A percentile compares a stretch with the other conserved stretches of the same genome.
Evolutionary conservation across 2,113 vertebrate genomes (phyloP).

Genomic region (Procapra przewalskii): DNA sequence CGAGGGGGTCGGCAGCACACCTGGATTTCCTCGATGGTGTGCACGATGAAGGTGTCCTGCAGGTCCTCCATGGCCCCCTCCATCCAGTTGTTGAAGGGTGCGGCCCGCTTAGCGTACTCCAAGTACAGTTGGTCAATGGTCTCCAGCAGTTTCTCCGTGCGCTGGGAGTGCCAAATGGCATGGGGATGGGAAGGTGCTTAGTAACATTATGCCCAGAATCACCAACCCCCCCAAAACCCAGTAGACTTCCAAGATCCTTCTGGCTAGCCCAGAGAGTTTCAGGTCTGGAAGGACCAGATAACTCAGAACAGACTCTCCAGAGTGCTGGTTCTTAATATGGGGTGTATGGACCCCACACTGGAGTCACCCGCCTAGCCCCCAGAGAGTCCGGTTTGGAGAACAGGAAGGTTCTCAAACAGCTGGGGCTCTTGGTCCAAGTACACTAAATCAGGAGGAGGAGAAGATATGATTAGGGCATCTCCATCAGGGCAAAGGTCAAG

Average conservation of each 20-base stretch:
- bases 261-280: neutral
- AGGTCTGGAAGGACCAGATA: neutral
- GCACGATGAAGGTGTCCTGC: constrained; percentile 98
- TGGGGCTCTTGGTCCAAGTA: neutral
- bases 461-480: neutral
- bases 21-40: constrained; percentile 99
- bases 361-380: neutral
- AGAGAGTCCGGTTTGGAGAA: neutral
- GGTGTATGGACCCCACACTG: neutral
- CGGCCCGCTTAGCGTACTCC: constrained; percentile 97
- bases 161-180: constrained; percentile 76
- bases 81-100: constrained; percentile 99
- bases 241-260: neutral
- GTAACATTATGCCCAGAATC: neutral
- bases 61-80: constrained; percentile 99
- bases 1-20: constrained; percentile 65
- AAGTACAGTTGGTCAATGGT: constrained; percentile 98
- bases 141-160: constrained; percentile 96
- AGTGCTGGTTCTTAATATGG: neutral
- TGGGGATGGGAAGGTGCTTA: neutral
- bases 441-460: neutral
- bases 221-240: neutral
- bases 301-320: neutral
- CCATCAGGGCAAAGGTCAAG: neutral
- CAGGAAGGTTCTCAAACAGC: neutral